Conservation (phyloP, 2,113 vertebrate species). For the Myrmophylax atrothorax region DNA sequence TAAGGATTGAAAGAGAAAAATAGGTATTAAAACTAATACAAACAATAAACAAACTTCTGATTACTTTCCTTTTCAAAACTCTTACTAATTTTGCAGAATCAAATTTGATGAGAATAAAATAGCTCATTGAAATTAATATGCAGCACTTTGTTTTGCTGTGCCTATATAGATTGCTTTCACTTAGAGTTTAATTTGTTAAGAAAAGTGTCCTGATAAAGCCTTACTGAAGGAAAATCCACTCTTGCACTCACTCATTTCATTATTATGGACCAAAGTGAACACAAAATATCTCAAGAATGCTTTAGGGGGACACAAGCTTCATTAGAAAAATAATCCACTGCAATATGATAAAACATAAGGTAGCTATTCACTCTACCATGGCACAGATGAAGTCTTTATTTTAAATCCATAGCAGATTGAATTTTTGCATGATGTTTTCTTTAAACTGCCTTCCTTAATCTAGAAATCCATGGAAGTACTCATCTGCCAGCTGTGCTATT, state of each 20-base stretch:
- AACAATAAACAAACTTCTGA: background rate
- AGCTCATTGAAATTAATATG: constrained; percentile 25
- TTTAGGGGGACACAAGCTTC: constrained; percentile 60
- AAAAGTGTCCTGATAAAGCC: constrained; percentile 8
- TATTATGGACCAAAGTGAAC: constrained; percentile 45
- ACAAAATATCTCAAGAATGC: constrained; percentile 57
- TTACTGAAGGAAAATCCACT: constrained; percentile 52
- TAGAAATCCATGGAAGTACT: constrained; percentile 77
- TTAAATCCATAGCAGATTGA: constrained; percentile 72
- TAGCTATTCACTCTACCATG: constrained; percentile 63
- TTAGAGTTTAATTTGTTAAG: constrained; percentile 49
- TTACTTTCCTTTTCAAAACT: background rate
- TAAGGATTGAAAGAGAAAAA: background rate
- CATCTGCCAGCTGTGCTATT: constrained; percentile 77
- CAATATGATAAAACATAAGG: constrained; percentile 75
- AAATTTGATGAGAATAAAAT: background rate
- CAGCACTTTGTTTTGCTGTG: constrained; percentile 10
- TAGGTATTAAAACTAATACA: background rate
- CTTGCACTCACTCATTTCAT: constrained; percentile 53
- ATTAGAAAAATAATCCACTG: constrained; percentile 73
- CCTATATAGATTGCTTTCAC: constrained; percentile 38
- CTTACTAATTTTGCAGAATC: background rate
- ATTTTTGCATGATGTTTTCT: constrained; percentile 76
- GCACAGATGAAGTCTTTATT: constrained; percentile 75
- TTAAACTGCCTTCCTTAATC: constrained; percentile 77